A percentile compares a stretch with the other conserved stretches of the same genome.
These are phyloP conservation scores for Benthosema pterotum DNA, from an alignment of 2,797 vertebrate species.

Conservation along the genomic window DNA sequence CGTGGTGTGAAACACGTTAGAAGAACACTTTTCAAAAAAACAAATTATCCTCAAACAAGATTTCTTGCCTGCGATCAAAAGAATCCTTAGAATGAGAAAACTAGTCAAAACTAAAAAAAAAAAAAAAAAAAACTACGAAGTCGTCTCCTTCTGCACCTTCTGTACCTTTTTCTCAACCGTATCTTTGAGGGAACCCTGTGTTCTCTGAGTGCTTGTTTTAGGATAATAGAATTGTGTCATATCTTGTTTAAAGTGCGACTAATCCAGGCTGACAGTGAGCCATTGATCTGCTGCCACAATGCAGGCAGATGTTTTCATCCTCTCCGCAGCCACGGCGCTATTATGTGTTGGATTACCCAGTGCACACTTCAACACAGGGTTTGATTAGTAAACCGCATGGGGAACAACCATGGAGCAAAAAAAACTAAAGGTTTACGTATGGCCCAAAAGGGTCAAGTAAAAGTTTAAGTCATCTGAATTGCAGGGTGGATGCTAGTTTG, in stretches of 20 bases:
- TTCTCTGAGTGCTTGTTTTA: slow-evolving; percentile 63
- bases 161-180: slow-evolving; percentile 33
- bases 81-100: slow-evolving; percentile 44
- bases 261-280: slow-evolving; percentile 76
- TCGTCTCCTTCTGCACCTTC: slow-evolving; percentile 33
- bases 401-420: slow-evolving; percentile 21
- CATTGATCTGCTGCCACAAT: slow-evolving; percentile 77
- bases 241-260: slow-evolving; percentile 79
- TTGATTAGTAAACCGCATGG: slow-evolving; percentile 60
- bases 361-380: slow-evolving; percentile 54
- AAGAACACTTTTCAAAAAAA: slow-evolving; percentile 32
- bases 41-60: slow-evolving; percentile 34
- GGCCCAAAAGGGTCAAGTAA: slow-evolving; percentile 25
- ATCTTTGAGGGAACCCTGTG: slow-evolving; percentile 43
- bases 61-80: slow-evolving; percentile 37
- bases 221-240: slow-evolving; percentile 80
- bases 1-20: slow-evolving; percentile 31
- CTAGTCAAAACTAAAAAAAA: slow-evolving; percentile 44
- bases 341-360: slow-evolving; percentile 72
- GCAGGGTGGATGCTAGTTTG: slow-evolving; percentile 23
- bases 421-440: slow-evolving; percentile 37
- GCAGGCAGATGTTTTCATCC: slow-evolving; percentile 77
- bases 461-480: neutral
- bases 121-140: slow-evolving; percentile 31
- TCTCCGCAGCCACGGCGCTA: slow-evolving; percentile 67